Evolutionary conservation across 2,113 vertebrate genomes (phyloP).

Genomic region (Scatophagus argus): DNA sequence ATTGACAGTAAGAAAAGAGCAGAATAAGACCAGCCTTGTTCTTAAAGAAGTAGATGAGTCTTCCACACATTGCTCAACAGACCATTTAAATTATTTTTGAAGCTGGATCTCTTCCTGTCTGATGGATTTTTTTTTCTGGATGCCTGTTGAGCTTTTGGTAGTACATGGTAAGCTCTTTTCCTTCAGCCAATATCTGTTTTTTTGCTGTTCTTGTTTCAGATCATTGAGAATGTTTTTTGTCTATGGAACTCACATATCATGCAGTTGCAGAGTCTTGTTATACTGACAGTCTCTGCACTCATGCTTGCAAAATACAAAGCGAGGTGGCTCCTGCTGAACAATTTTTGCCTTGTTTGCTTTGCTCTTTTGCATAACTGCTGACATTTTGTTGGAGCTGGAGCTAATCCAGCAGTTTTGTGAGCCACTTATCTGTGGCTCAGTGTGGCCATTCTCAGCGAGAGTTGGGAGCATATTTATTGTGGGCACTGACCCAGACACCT

Average conservation of each 20-base stretch:
- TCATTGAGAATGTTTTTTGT: background rate
- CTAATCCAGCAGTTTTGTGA: slow-evolving; percentile 45
- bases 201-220: background rate
- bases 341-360: slow-evolving; percentile 15
- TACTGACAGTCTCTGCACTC: slow-evolving; percentile 4
- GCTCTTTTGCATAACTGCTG: slow-evolving; percentile 52
- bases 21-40: no score
- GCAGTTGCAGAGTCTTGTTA: slow-evolving; percentile 1
- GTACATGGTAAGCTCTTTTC: no score
- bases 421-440: slow-evolving; percentile 49
- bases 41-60: no score
- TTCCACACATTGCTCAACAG: background rate
- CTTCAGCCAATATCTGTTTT: background rate
- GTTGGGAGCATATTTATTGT: slow-evolving; percentile 30
- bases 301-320: background rate
- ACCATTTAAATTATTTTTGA: no score
- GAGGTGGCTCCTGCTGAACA: slow-evolving; percentile 3
- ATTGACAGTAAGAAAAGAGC: no score
- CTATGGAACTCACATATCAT: background rate
- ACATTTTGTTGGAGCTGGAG: slow-evolving; percentile 50
- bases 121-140: background rate
- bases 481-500: slow-evolving; percentile 33
- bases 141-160: background rate
- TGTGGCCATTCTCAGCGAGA: slow-evolving; percentile 23
- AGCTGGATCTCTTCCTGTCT: background rate